Evolutionary conservation across 2,888 invertebrate species (phyloP).

Genomic region (Pandemis corylana): DNA sequence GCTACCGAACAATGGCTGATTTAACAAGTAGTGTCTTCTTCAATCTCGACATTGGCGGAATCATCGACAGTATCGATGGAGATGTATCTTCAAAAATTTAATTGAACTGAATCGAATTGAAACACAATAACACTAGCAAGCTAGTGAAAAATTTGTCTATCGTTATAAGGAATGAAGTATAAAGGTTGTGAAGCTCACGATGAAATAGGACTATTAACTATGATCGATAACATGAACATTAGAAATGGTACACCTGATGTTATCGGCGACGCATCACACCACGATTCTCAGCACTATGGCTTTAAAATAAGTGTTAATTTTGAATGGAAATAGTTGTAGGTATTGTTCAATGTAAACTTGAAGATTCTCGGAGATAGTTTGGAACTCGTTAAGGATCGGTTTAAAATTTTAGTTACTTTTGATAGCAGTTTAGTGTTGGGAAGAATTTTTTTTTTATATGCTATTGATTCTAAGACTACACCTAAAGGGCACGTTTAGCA

Average conservation of each 20-base stretch:
- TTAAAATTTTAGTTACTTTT: slow-evolving; percentile 19
- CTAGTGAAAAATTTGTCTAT: too few relatives aligned
- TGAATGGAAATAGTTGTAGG: neutral
- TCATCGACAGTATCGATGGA: too few relatives aligned
- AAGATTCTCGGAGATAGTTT: slow-evolving; percentile 30
- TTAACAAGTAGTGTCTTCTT: too few relatives aligned
- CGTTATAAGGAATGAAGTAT: neutral
- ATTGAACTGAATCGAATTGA: too few relatives aligned
- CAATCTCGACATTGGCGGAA: too few relatives aligned
- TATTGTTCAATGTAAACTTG: slow-evolving; percentile 26
- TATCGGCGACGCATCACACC: slow-evolving; percentile 2
- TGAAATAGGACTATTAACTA: slow-evolving; percentile 40
- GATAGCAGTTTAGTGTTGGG: neutral
- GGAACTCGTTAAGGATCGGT: slow-evolving; percentile 29
- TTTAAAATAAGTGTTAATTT: slow-evolving; percentile 6
- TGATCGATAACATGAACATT: slow-evolving; percentile 43
- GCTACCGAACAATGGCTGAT: too few relatives aligned
- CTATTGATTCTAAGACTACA: too few relatives aligned
- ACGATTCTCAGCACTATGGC: neutral
- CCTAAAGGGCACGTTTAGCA: too few relatives aligned
- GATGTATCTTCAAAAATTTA: too few relatives aligned
- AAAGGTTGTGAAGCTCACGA: slow-evolving; percentile 36
- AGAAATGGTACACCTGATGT: slow-evolving; percentile 35
- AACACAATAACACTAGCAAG: too few relatives aligned
- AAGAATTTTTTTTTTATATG: neutral